phyloP scores from a whole-genome alignment of 2,888 invertebrate species.

The Neoaliturus tenellus region DNA sequence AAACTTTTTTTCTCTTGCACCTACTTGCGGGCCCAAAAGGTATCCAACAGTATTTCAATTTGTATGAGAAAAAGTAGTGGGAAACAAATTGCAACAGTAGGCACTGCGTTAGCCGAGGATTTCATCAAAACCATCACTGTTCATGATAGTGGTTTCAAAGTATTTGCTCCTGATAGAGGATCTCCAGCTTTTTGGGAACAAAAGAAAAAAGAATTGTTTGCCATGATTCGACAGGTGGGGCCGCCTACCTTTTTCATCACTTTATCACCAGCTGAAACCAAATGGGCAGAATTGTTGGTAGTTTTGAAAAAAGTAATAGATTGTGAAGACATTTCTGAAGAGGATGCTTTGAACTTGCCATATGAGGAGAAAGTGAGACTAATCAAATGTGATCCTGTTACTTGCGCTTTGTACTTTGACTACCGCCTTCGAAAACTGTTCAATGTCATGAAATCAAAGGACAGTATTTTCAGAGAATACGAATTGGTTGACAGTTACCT shows the following conservation, averaged over 20 bases:
- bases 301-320: slow-evolving; percentile 48
- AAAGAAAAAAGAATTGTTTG: slow-evolving; percentile 64
- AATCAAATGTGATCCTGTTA: slow-evolving; percentile 66
- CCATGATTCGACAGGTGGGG: slow-evolving; percentile 64
- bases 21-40: not conserved
- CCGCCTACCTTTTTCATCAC: slow-evolving; percentile 64
- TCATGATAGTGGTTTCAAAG: slow-evolving; percentile 31
- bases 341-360: slow-evolving; percentile 54
- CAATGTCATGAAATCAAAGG: slow-evolving; percentile 60
- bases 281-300: slow-evolving; percentile 59
- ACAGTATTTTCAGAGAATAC: slow-evolving; percentile 16
- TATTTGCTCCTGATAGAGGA: slow-evolving; percentile 43
- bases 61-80: slow-evolving; percentile 52
- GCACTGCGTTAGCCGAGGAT: not conserved
- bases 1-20: not conserved
- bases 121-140: not conserved
- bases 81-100: not conserved
- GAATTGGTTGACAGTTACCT: slow-evolving; percentile 55
- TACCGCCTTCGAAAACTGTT: slow-evolving; percentile 58
- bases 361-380: slow-evolving; percentile 62
- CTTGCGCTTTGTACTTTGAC: slow-evolving; percentile 63
- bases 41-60: not conserved
- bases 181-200: slow-evolving; percentile 65
- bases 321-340: slow-evolving; percentile 57
- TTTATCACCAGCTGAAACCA: slow-evolving; percentile 61